Base-by-base conservation (phyloP, 2,113 vertebrate genomes). In the Pan paniscus region DNA sequence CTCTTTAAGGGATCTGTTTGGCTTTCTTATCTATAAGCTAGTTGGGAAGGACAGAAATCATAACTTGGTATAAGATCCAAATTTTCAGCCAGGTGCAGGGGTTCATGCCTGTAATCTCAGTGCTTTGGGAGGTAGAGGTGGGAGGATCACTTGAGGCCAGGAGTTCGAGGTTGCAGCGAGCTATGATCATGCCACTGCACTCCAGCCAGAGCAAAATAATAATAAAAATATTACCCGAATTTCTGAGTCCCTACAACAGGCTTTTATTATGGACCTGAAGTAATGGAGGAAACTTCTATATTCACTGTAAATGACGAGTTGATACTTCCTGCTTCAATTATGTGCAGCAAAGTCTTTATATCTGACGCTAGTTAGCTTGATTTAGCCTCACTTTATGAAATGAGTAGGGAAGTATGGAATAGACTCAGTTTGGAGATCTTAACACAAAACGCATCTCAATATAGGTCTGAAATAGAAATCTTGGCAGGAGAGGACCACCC, bases 231-330 rank as follows among this genome's bases (percentile, higher is more conserved):
- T 55, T 55, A 55, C 52, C 6, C 52, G 20, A 20, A 55, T 55
- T 55, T 55, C 35, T 72, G 13, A 94, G 52, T 55, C 46, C 30
- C 79, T 90, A 80, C 8, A 90, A 94, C n/a, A 90, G 76, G 32
- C 55, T 95, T 94, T 97, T 95, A 93, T 61, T 57, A 86, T 20
- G 35, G 50, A 64, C 48, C 14, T 84, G 35, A 91, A 88, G 27
- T 61, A 96, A 96, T 13, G 30, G 59, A 32, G 23, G 32, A 87
- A 94, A 90, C 1, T 2, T 93, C 30, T 70, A 64, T 4, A 76
- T 46, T 79, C 80, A 83, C 50, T 40, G 50, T 81, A 75, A 57
- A 88, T 57, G 20, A 87, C 38, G 25, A 93, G 25, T 38, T 81
- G 70, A 55, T 35, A 80, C 32, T 76, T 72, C 35, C 8, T 89